Evolutionary conservation across 2,113 vertebrate species (phyloP), one percentile per base, ranked within the genome.

Genomic region (western clawed frog (Xenopus tropicalis)): DNA sequence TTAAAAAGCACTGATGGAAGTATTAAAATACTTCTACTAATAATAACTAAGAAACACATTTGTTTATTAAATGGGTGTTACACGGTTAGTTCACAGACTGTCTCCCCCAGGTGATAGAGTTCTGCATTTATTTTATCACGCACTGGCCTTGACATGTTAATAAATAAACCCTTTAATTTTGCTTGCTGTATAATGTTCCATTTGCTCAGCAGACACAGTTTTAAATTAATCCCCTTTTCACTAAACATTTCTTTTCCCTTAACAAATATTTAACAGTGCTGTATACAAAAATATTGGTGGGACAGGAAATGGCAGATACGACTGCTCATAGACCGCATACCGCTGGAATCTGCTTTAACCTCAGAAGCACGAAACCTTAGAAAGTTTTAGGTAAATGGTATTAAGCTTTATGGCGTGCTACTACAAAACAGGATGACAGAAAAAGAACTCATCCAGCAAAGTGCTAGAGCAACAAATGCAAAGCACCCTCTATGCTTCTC

Each of bases 231-330:
- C 21, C 21, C 21, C 14, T 23, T 8, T 22, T 59, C 20, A 23
- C 57, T 59, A 59, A 59, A 54, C 52, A 54, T 54, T 54, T 54
- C 52, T 54, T 54, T 54, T 54, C 52, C 52, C 62, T 65, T 17
- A 21, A 42, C 25, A 65, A 65, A 65, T 44, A 44, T 44, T 65
- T 43, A 65, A 59, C 57, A 59, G 20, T 59, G 57, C 21, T 23
- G 22, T 59, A 23, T 11, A 19, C 37, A 65, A 12, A n/a, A 43
- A 3, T 65, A 44, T 65, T 43, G 25, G 25, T 19, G 37, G n/a
- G 62, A 44, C 62, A 65, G 62, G 62, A 65, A 65, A 65, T 65
- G 29, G 37, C 29, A 44, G 62, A 17, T 19, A 44, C 44, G 62
- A 42, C 43, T 43, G 42, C 29, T 44, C 37, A 65, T 22, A 24